Base-by-base conservation (phyloP, 2,888 invertebrate genomes). In the Brassicogethes aeneus region DNA sequence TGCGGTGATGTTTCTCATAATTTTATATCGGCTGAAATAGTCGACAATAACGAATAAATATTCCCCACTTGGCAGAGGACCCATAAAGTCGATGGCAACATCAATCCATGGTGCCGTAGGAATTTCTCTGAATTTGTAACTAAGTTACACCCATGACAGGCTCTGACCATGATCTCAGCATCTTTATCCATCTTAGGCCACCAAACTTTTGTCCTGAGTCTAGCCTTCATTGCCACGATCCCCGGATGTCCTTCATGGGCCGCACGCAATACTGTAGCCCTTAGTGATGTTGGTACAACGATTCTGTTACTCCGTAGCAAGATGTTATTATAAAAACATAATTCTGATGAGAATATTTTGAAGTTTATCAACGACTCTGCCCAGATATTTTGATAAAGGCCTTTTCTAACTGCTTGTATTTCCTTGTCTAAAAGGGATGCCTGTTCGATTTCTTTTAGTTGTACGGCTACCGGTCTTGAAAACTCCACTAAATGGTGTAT, bases 181-280 rank as follows among this genome's bases (percentile, higher is more conserved):
- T 60, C 60, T 39, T 46, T 51, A 40, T 65, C 61, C 3, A 54
- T 53, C 35, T 49, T 54, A n/a, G n/a, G n/a, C n/a, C n/a, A n/a
- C n/a, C n/a, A n/a, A 42, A n/a, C n/a, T n/a, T n/a, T n/a, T n/a
- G n/a, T n/a, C n/a, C n/a, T n/a, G n/a, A n/a, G n/a, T n/a, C n/a
- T n/a, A n/a, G n/a, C n/a, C n/a, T n/a, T n/a, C n/a, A n/a, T n/a
- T n/a, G n/a, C n/a, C n/a, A n/a, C n/a, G n/a, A n/a, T n/a, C n/a
- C n/a, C n/a, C n/a, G n/a, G n/a, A n/a, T n/a, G n/a, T n/a, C n/a
- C n/a, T n/a, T 60, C 52, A 45, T 59, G 59, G 2, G 55, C 57
- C 29, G 54, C 39, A 15, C 44, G 36, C 23, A 61, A 37, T 5
- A 55, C 48, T n/a, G 37, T 10, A 17, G 41, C 15, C 32, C 50